Percentiles rank a stretch among this genome's conserved stretches.
Conservation (phyloP, 2,888 invertebrate genomes). For the Himalopsyche anomala region DNA sequence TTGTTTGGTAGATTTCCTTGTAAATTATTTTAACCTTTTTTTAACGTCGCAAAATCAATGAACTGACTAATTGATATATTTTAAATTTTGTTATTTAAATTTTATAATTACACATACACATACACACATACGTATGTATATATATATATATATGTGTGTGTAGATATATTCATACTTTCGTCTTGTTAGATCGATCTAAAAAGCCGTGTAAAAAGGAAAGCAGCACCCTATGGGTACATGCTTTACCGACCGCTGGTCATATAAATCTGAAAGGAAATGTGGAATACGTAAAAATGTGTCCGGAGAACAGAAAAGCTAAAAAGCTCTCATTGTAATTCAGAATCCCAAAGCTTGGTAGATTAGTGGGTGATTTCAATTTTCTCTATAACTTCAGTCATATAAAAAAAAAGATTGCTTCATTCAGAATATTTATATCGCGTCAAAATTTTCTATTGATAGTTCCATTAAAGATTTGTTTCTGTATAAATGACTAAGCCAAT, state of each 20-base stretch:
- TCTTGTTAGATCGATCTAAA: not conserved
- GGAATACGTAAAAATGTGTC: slow-evolving; percentile 53
- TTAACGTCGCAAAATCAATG: too few species aligned
- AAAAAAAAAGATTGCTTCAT: too few species aligned
- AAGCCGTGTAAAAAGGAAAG: not conserved
- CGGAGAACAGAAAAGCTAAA: slow-evolving; percentile 50
- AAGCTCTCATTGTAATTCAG: slow-evolving; percentile 46
- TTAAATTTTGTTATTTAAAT: too few species aligned
- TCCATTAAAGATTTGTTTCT: too few species aligned
- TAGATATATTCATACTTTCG: not conserved
- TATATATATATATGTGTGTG: not conserved
- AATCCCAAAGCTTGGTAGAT: slow-evolving; percentile 4
- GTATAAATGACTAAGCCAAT: too few species aligned
- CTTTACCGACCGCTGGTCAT: slow-evolving; percentile 46
- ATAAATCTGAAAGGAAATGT: slow-evolving; percentile 58
- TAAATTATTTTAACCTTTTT: too few species aligned
- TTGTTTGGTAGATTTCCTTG: too few species aligned
- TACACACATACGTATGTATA: not conserved
- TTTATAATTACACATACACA: too few species aligned
- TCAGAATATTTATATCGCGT: not conserved
- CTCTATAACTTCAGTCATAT: too few species aligned
- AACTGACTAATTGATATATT: too few species aligned
- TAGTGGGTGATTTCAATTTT: not conserved
- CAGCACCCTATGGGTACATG: slow-evolving; percentile 14
- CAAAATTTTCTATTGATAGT: not conserved